Evolutionary conservation across 1,140 invertebrate species (phyloP).

Genomic region (Bathynomus jamesi): DNA sequence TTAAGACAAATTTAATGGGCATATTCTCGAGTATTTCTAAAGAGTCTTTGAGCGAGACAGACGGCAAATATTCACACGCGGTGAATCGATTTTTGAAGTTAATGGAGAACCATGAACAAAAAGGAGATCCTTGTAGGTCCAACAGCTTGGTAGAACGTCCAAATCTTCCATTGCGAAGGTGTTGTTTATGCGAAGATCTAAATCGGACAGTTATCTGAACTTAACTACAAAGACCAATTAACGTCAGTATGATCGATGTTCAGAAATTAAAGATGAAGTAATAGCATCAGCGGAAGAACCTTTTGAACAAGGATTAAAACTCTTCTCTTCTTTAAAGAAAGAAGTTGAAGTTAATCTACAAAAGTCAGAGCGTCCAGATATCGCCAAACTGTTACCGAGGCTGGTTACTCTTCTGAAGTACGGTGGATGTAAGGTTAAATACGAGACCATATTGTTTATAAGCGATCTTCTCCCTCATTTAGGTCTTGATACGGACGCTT

Average conservation of each 20-base stretch:
- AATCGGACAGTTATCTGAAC: neutral
- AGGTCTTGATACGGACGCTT: neutral
- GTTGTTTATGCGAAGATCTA: neutral
- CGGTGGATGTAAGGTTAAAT: neutral
- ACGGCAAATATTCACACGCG: neutral
- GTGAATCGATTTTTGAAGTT: neutral
- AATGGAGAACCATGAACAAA: neutral
- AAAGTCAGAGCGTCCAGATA: neutral
- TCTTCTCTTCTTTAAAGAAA: neutral
- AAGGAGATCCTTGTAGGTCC: neutral
- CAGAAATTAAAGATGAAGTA: neutral
- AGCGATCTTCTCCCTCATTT: neutral
- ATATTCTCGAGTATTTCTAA: neutral
- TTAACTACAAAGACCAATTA: neutral
- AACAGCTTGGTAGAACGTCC: neutral
- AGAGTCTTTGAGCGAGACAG: neutral
- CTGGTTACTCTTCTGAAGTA: neutral
- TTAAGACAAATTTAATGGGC: neutral
- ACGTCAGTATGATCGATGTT: neutral
- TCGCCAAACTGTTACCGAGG: neutral
- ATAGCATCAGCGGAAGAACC: neutral
- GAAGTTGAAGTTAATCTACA: neutral
- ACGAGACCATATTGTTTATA: neutral
- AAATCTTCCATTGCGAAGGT: neutral
- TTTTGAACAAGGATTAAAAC: neutral